Base-by-base conservation (phyloP, 2,888 invertebrate species). In the Ferdinandea cuprea region DNA sequence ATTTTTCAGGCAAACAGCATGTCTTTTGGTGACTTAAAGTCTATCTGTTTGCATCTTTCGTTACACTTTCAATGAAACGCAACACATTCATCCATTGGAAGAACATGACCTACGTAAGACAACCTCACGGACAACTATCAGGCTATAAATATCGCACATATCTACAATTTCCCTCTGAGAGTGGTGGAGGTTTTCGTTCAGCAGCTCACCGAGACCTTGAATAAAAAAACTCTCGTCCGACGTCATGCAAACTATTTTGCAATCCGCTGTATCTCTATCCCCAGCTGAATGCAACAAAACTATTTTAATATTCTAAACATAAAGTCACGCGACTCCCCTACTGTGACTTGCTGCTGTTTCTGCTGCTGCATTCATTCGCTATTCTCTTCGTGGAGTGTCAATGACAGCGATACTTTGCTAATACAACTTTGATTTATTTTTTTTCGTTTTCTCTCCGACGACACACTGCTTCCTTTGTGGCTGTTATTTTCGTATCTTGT, bases 231-330 rank as follows among this genome's bases (percentile, higher is more conserved):
- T 21, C 15, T 6, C 30, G 11, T 4, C 28, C n/a, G n/a, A n/a
- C 17, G 37, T 44, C 19, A 48, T 56, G 54, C 77, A 32, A 72
- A 66, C 65, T 66, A 79, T 79, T 73, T 79, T 44, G 66, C 73
- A 73, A 79, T 63, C 61, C 19, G 61, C 73, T 61, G 54, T 78
- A 65, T 52, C 32, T 68, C 32, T 65, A 48, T 40, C 54, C 59
- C 76, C 68, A 59, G 46, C 61, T 61, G 46, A 59, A 63, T 42
- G 13, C 37, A 32, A 32, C n/a, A 79, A 66, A 79, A 73, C 66
- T 68, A 66, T 73, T 79, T 79, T 54, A 66, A 79, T 68, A 79
- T 79, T 79, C 79, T 79, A 73, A 73, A 73, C 79, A 61, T 66
- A 66, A 65, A 79, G 79, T 73, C 79, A 79, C 79, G 73, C 73